Base-by-base conservation (phyloP, 2,888 invertebrate genomes). In the Rutpela maculata region DNA sequence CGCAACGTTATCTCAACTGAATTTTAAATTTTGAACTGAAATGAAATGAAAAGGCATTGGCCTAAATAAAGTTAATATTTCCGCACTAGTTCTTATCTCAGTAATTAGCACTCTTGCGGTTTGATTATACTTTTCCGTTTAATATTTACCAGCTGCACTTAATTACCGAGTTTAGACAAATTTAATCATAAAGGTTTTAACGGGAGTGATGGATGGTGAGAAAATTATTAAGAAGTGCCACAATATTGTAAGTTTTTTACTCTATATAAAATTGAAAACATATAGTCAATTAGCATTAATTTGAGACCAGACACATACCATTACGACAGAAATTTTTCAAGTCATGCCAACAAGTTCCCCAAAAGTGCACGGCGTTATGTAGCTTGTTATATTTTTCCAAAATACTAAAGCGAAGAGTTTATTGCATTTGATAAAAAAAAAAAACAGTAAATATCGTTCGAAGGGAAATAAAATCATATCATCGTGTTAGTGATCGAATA, bases 111-210 rank as follows among this genome's bases (percentile, higher is more conserved):
- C 9, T 7, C 43, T 43, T 70, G 70, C 19, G 70, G 70, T 70
- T 35, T 59, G 60, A 70, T 70, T 70, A 62, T n/a, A 12, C 19
- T 62, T 70, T 70, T 70, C 70, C 70, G 22, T 17, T 22, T 17
- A 38, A 15, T 22, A 6, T 43, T 70, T 60, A 35, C 15, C 3
- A 22, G 22, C 26, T 0, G 19, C 12, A 15, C 1, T 69, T 60
- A 70, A 62, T 60, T 60, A 67, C 43, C 7, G 38, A 10, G 18
- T 7, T 17, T 11, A 11, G 26, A 43, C 15, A 10, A 60, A 15
- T 18, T 59, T 17, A 17, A 26, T 11, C 2, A 35, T 19, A 31
- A 70, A 22, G 65, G 26, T 19, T 43, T 15, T 22, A 60, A 38
- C 60, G 70, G 38, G 38, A 31, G 62, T 59, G 1, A 60, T 70